Conservation (phyloP, 2,888 invertebrate species). For the Adineta ricciae region DNA sequence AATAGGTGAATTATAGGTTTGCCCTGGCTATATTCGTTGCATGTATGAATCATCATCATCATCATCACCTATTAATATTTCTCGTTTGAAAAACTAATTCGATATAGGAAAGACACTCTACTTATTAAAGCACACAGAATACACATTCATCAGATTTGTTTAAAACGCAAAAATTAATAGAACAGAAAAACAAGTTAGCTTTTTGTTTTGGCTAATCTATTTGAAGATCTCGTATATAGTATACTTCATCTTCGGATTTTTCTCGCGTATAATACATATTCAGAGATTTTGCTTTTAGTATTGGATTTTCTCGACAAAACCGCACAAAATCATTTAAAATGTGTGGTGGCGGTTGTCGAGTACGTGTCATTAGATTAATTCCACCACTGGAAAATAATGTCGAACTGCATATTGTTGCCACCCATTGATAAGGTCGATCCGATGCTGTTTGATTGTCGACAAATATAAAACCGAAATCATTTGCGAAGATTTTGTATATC, state of each 20-base stretch:
- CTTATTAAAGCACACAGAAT: not conserved
- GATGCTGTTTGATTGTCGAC: slow-evolving; percentile 8
- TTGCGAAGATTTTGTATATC: not conserved
- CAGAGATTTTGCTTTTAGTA: not conserved
- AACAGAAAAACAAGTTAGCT: not conserved
- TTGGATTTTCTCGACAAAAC: not conserved
- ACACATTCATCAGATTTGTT: too few species aligned
- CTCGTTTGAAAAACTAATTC: too few species aligned
- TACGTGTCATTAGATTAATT: slow-evolving; percentile 18
- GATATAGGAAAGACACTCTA: too few species aligned
- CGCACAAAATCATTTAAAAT: slow-evolving; percentile 9
- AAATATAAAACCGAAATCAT: not conserved
- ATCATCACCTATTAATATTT: too few species aligned
- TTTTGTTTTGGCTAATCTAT: not conserved
- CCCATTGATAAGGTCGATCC: slow-evolving; percentile 19
- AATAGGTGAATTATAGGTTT: too few species aligned
- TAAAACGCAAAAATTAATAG: not conserved
- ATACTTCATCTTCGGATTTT: not conserved
- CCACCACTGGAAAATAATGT: not conserved
- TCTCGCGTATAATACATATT: slow-evolving; percentile 3
- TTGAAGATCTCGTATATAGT: slow-evolving; percentile 4
- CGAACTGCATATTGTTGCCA: not conserved
- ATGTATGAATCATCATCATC: too few species aligned
- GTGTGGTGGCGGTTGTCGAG: slow-evolving; percentile 6
- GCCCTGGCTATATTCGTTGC: too few species aligned